A percentile compares a stretch with the other conserved stretches of the same genome.
Evolutionary conservation across 35 echinoderm and acorn worm genomes (phyloP).

Genomic region (Stichopus chloronotus): DNA sequence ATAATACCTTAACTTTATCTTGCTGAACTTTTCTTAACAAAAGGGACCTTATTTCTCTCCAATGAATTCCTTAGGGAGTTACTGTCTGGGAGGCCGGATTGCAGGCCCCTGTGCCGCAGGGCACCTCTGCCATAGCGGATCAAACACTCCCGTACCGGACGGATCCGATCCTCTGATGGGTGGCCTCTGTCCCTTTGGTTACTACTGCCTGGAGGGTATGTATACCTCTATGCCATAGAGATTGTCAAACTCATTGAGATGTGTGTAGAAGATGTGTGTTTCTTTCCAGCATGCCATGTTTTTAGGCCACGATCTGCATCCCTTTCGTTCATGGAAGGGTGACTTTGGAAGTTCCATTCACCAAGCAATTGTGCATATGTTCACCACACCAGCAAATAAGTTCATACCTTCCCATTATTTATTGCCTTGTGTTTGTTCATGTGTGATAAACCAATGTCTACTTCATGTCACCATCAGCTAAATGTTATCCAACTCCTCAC

Average conservation of each 20-base stretch:
- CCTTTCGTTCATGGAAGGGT: not conserved
- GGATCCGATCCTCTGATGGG: conserved; percentile 73
- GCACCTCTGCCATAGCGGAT: conserved; percentile 83
- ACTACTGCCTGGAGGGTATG: conserved; percentile 96
- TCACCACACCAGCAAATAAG: too few species aligned
- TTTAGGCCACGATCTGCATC: not conserved
- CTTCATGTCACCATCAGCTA: too few species aligned
- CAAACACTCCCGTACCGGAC: conserved; percentile 81
- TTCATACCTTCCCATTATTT: too few species aligned
- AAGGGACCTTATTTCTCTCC: not conserved
- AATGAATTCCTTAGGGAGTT: conserved; percentile 53
- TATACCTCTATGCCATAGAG: too few species aligned
- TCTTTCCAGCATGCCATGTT: not conserved
- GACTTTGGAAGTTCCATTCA: too few species aligned
- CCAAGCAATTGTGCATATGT: too few species aligned
- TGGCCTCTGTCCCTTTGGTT: conserved; percentile 88
- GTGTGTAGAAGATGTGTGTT: not conserved
- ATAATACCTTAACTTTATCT: too few species aligned
- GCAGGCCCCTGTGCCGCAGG: conserved; percentile 90
- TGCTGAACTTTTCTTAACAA: too few species aligned
- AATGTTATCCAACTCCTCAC: too few species aligned
- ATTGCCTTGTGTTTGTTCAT: too few species aligned
- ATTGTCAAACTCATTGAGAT: too few species aligned
- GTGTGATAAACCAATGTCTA: too few species aligned
- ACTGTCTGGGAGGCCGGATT: conserved; percentile 86